Base-by-base conservation (phyloP, 2,888 invertebrate genomes). In the Noctua pronuba region DNA sequence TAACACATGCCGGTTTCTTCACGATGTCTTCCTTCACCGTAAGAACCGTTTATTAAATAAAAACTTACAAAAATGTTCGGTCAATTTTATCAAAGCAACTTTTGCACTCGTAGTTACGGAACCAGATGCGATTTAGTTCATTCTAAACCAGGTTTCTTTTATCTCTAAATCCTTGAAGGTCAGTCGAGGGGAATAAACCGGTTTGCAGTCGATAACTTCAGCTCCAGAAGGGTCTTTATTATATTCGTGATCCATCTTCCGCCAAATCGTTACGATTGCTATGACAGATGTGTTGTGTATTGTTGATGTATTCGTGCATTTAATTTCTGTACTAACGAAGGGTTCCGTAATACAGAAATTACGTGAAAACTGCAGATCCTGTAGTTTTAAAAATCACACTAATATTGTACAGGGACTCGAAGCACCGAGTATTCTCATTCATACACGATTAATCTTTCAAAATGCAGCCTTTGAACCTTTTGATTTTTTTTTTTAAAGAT, bases 151-250 rank as follows among this genome's bases (percentile, higher is more conserved):
- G 38, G 16, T 68, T 28, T 55, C 46, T 28, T 62, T 68, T 64
- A 68, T 44, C 4, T 28, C 1, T 24, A 13, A 21, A 52, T 35
- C 35, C 24, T 28, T n/a, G 5, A 11, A 52, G 77, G 18, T 69
- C 28, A 69, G 49, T 35, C 18, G 58, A 60, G 80, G 82, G 80
- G 64, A 71, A 70, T 21, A 13, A 73, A 73, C 85, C 28, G 73
- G 85, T 81, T 67, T 28, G 5, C 31, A 71, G 35, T 69, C 49
- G 13, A 35, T 38, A 68, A 58, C 49, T 49, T 69, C 49, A 69
- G 79, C 1, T 55, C 28, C 46, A 35, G 79, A 79, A 60, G 69
- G 60, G 44, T 31, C 2, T 31, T 31, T 67, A 58, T 66, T 79
- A 31, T 38, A 41, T 21, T 64, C 24, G 24, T 58, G 38, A 83